Conservation (phyloP, 2,113 vertebrate genomes). For the Sylvia atricapilla region DNA sequence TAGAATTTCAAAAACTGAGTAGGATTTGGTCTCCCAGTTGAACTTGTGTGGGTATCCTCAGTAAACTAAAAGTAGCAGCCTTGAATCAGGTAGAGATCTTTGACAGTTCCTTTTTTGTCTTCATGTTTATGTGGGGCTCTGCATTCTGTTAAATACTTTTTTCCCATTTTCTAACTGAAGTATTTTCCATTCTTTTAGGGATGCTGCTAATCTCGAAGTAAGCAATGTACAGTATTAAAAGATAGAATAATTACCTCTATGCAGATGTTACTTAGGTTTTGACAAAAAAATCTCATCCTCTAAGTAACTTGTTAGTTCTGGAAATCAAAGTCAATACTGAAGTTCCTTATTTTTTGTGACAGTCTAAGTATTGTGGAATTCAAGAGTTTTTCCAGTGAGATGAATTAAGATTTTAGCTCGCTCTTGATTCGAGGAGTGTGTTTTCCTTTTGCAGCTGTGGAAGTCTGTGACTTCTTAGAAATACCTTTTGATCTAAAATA, state of each 20-base stretch:
- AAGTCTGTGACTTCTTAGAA: neutral
- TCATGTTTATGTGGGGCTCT: neutral
- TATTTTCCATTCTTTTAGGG: neutral
- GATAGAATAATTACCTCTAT: neutral
- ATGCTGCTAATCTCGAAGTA: neutral
- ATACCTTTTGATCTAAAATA: neutral
- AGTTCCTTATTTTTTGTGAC: neutral
- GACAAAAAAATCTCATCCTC: neutral
- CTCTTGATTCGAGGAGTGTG: neutral
- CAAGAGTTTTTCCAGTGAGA: neutral
- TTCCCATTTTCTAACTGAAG: neutral
- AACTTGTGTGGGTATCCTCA: neutral
- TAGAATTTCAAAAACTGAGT: neutral
- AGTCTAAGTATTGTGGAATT: neutral
- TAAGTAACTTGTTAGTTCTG: neutral
- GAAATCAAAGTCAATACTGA: neutral
- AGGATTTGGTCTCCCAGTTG: neutral
- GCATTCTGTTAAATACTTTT: neutral
- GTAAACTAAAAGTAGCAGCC: neutral
- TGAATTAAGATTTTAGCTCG: neutral
- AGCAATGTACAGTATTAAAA: neutral
- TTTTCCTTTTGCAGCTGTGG: neutral
- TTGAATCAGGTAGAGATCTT: neutral
- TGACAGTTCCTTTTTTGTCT: neutral
- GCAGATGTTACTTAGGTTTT: neutral